Percentiles rank a stretch among this genome's conserved stretches.
Evolutionary conservation across 2,797 vertebrate genomes (phyloP).

Genomic region (Fistularia commersonii): DNA sequence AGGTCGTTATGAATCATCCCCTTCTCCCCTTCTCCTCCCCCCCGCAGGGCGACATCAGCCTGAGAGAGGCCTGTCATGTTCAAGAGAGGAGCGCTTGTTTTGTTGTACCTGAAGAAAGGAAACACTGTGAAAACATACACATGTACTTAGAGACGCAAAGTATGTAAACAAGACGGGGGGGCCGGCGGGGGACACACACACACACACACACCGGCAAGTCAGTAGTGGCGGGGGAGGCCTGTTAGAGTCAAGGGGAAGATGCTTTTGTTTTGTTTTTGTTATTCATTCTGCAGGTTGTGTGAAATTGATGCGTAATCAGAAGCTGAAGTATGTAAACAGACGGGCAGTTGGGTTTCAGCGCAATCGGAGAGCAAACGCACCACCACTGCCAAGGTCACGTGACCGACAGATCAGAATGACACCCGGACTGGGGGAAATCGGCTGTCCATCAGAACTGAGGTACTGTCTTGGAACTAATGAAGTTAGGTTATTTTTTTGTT

Average conservation of each 20-base stretch:
- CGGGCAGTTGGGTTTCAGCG: constrained; percentile 2
- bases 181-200: no score
- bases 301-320: constrained; percentile 46
- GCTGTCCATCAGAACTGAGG: no score
- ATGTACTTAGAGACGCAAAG: constrained; percentile 66
- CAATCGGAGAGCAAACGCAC: no score
- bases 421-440: no score
- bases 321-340: constrained; percentile 42
- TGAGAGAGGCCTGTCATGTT: constrained; percentile 64
- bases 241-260: no score
- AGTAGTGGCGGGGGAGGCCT: no score
- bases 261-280: constrained; percentile 49
- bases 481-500: no score
- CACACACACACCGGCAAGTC: no score
- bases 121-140: constrained; percentile 67
- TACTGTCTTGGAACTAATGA: no score
- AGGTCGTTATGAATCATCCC: constrained; percentile 60
- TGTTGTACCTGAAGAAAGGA: constrained; percentile 63
- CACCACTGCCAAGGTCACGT: no score
- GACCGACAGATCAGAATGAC: no score
- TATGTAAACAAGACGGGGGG: constrained; percentile 55
- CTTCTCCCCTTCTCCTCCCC: constrained; percentile 23
- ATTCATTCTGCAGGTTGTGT: no score
- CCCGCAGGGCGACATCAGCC: constrained; percentile 49
- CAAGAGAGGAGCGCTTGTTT: constrained; percentile 68